phyloP scores from a whole-genome alignment of 2,888 invertebrate genomes.

The Lacanobia oleracea region DNA sequence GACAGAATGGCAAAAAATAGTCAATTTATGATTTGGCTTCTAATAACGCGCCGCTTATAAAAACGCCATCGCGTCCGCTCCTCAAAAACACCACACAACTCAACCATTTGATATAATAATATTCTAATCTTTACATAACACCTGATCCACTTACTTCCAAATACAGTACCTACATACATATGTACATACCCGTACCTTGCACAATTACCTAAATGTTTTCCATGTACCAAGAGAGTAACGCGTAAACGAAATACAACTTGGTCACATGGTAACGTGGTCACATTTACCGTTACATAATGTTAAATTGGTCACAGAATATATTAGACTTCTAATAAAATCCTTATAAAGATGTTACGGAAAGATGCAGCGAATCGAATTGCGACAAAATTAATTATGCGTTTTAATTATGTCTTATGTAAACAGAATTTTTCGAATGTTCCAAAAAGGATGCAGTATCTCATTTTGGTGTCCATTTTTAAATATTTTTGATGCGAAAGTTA shows the following conservation, averaged over 20 bases:
- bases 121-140: slow-evolving; percentile 69
- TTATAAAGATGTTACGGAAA: slow-evolving; percentile 32
- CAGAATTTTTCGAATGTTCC: not conserved
- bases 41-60: too few species aligned
- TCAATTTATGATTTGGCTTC: too few species aligned
- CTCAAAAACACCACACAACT: not conserved
- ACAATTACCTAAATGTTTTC: slow-evolving; percentile 50
- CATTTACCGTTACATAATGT: slow-evolving; percentile 49
- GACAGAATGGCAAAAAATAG: too few species aligned
- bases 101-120: slow-evolving; percentile 60
- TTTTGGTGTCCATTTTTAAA: not conserved
- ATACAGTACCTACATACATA: slow-evolving; percentile 57
- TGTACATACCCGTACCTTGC: slow-evolving; percentile 43
- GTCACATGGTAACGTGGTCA: slow-evolving; percentile 21
- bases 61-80: not conserved
- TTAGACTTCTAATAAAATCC: slow-evolving; percentile 35
- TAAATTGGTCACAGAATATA: slow-evolving; percentile 43
- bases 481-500: not conserved
- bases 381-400: slow-evolving; percentile 12
- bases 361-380: slow-evolving; percentile 6
- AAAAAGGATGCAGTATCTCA: not conserved
- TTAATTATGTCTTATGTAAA: slow-evolving; percentile 30
- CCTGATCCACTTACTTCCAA: slow-evolving; percentile 67
- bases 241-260: slow-evolving; percentile 17
- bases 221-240: slow-evolving; percentile 30